Base-by-base conservation (phyloP, 92 coral and sea anemone genomes). In the Palythoa caribaeorum region DNA sequence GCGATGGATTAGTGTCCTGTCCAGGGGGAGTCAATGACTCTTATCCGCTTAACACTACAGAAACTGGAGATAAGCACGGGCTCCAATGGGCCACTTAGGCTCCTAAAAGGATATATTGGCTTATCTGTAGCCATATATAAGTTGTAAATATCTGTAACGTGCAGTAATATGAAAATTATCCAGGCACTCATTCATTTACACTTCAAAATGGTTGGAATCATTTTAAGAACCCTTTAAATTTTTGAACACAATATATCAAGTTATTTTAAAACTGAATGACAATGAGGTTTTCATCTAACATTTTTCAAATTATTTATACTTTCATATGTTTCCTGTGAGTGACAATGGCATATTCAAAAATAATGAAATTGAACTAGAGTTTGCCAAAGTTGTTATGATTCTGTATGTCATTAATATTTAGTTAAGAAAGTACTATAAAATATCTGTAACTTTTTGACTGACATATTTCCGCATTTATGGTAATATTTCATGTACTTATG, bases 401-500 rank as follows among this genome's bases (percentile, higher is more conserved):
- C 6, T 11, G 16, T 11, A 55, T 55, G n/a, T 59, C 19, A 59
- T 59, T 59, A n/a, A 63, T 63, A 7, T 63, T 17, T 63, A 35
- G 8, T n/a, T 35, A 63, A 3, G 7, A 63, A n/a, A n/a, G 16
- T 2, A 21, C 68, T 60, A 16, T 28, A 28, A 28, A 60, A 60
- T 60, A 60, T 60, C n/a, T 1, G 20, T 19, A 63, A 17, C 55
- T 79, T 38, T 2, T 47, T n/a, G 16, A n/a, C 50, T 44, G 8
- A 36, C 20, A 50, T 35, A 9, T 79, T 60, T 79, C 84, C 84
- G 66, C 38, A 20, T 79, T 50, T 38, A 79, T 62, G 84, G 35
- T 79, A 79, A 79, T 79, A 17, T 76, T 9, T 4, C 7, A 44
- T 44, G 5, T n/a, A n/a, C n/a, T 44, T 44, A 44, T 44, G 50